Conservation (phyloP, 2,113 vertebrate species). For the Osmerus eperlanus region DNA sequence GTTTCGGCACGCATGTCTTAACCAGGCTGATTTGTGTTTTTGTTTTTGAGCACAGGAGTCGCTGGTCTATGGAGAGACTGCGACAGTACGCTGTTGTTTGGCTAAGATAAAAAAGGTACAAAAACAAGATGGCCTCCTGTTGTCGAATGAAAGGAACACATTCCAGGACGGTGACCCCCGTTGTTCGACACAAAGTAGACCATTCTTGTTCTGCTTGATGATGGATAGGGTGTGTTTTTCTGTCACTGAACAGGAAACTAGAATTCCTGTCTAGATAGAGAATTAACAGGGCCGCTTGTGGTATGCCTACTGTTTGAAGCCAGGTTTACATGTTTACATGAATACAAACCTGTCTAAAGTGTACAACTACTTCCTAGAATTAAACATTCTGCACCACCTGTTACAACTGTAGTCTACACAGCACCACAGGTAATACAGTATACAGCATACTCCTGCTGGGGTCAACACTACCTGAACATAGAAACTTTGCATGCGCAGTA, state of each 20-base stretch:
- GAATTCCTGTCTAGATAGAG: background rate
- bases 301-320: background rate
- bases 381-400: background rate
- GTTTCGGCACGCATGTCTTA: background rate
- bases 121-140: background rate
- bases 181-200: conserved; percentile 1
- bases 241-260: conserved; percentile 3
- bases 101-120: no score
- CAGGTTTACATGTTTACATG: background rate
- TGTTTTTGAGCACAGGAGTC: background rate
- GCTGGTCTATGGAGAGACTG: background rate
- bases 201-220: background rate
- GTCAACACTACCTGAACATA: no score
- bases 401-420: background rate
- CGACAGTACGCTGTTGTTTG: no score
- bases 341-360: background rate
- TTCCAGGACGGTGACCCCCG: background rate
- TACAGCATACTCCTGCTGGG: no score
- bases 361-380: background rate
- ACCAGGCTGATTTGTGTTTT: background rate
- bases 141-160: background rate
- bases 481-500: no score
- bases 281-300: background rate
- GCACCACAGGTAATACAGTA: no score
- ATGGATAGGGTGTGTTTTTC: background rate